Conservation (phyloP, 2,888 invertebrate genomes). For the Eristalis tenax region DNA sequence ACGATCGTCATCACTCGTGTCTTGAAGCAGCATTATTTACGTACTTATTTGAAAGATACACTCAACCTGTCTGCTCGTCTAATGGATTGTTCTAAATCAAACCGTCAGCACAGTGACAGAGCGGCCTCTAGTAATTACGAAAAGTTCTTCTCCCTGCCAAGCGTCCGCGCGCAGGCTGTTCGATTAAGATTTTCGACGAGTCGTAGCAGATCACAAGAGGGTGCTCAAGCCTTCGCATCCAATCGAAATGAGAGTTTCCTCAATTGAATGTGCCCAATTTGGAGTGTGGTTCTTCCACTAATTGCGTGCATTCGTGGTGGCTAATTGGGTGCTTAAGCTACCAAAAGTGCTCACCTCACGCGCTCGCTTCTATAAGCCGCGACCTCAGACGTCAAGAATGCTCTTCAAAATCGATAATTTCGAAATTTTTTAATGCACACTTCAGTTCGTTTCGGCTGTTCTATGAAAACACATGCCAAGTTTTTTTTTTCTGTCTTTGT, state of each 20-base stretch:
- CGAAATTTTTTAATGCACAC: slow-evolving; percentile 49
- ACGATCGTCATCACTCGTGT: slow-evolving; percentile 16
- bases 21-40: neutral
- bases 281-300: neutral
- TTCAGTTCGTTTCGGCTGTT: slow-evolving; percentile 4
- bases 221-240: neutral
- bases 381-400: slow-evolving; percentile 55
- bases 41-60: slow-evolving; percentile 10
- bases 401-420: slow-evolving; percentile 54
- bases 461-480: neutral
- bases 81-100: slow-evolving; percentile 37
- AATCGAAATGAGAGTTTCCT: slow-evolving; percentile 24
- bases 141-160: neutral
- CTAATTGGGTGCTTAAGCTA: slow-evolving; percentile 26
- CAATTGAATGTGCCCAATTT: slow-evolving; percentile 8
- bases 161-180: too few relatives aligned
- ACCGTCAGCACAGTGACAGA: slow-evolving; percentile 11
- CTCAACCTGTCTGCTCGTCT: slow-evolving; percentile 30
- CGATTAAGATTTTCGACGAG: slow-evolving; percentile 14
- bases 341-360: neutral
- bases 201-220: neutral
- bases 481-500: neutral
- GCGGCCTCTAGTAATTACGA: slow-evolving; percentile 8
- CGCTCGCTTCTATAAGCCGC: neutral
- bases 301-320: slow-evolving; percentile 7